These are phyloP conservation scores for Grus americana DNA, from an alignment of 2,113 vertebrate species.

Conservation along the genomic window DNA sequence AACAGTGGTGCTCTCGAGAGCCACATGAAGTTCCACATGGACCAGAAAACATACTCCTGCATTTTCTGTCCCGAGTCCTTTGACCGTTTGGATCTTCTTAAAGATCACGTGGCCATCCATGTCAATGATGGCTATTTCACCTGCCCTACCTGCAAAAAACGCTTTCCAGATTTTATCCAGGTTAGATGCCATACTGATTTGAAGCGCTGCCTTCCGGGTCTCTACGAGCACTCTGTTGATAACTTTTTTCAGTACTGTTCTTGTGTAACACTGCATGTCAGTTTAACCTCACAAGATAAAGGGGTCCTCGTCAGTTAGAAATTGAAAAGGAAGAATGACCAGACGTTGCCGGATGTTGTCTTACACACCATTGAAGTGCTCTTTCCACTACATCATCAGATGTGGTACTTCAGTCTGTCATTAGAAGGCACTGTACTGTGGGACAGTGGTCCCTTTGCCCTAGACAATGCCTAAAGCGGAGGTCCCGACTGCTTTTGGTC, in stretches of 20 bases:
- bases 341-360: not conserved
- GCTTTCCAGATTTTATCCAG: slow-evolving; percentile 96
- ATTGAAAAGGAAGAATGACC: not conserved
- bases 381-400: not conserved
- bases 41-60: slow-evolving; percentile 93
- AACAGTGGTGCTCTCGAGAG: slow-evolving; percentile 87
- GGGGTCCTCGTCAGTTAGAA: not conserved
- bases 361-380: not conserved
- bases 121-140: slow-evolving; percentile 88
- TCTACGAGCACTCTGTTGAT: not conserved
- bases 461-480: not conserved
- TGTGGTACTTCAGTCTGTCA: not conserved
- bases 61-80: slow-evolving; percentile 92
- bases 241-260: not conserved
- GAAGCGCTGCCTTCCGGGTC: not conserved
- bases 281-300: not conserved
- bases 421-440: not conserved
- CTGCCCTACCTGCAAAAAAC: slow-evolving; percentile 96
- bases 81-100: slow-evolving; percentile 91
- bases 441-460: not conserved
- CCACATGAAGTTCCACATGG: slow-evolving; percentile 91
- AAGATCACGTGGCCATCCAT: slow-evolving; percentile 91
- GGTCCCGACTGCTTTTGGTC: not conserved
- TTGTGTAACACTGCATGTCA: not conserved
- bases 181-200: slow-evolving; percentile 62